A percentile compares a stretch with the other conserved stretches of the same genome.
Evolutionary conservation across 2,113 vertebrate genomes (phyloP).

Genomic region (Anthoscopus minutus): DNA sequence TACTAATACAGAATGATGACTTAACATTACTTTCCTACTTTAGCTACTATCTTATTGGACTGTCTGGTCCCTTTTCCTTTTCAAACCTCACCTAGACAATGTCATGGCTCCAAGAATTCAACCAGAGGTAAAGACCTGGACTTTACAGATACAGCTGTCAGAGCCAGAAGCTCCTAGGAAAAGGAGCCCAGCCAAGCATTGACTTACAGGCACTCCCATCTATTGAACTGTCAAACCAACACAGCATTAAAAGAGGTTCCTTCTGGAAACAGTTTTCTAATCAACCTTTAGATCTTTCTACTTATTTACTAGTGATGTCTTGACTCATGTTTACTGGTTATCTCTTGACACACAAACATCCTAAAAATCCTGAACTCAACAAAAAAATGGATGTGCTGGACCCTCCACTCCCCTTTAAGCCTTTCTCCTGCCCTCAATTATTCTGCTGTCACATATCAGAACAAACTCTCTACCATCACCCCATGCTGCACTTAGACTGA

Average conservation of each 20-base stretch:
- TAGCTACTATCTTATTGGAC: not conserved
- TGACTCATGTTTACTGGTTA: not conserved
- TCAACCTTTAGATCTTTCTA: not conserved
- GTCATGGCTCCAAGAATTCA: not conserved
- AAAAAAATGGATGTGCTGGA: not conserved
- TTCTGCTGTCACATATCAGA: not conserved
- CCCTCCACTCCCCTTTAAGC: not conserved
- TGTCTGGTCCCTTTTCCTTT: not conserved
- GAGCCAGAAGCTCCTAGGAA: not conserved
- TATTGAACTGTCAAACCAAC: conserved; percentile 37
- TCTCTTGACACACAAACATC: not conserved
- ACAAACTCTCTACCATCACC: not conserved
- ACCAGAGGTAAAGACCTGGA: not conserved
- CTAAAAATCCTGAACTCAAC: not conserved
- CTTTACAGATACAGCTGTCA: not conserved
- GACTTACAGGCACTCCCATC: conserved; percentile 54
- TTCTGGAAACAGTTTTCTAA: conserved; percentile 13
- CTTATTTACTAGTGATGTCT: not conserved
- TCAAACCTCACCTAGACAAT: not conserved
- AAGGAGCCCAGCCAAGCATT: conserved; percentile 7
- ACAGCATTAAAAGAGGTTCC: conserved; percentile 7
- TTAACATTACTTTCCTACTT: not conserved
- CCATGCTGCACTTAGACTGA: not conserved
- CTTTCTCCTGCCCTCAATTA: not conserved
- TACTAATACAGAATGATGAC: not conserved